These are phyloP conservation scores for Hymenopus coronatus DNA, from an alignment of 2,888 invertebrate genomes.

Conservation along the genomic window DNA sequence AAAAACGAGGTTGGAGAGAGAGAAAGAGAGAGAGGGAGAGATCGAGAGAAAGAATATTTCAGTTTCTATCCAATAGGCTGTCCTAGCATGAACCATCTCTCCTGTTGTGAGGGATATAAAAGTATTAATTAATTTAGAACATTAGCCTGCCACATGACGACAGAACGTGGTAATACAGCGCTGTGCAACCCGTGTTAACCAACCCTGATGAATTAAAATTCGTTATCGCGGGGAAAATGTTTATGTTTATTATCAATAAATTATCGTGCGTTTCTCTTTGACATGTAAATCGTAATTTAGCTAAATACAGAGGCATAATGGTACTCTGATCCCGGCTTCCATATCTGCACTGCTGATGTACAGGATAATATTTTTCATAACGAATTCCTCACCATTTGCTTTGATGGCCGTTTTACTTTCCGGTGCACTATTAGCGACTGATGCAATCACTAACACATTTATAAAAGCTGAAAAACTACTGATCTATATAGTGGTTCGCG, in stretches of 20 bases:
- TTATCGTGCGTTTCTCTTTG: background rate
- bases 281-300: background rate
- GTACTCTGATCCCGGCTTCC: background rate
- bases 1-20: background rate
- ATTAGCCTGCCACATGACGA: background rate
- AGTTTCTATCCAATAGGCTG: background rate
- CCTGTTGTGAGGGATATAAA: background rate
- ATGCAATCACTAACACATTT: no score
- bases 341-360: background rate
- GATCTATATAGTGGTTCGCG: no score
- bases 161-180: background rate
- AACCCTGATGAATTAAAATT: background rate
- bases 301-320: background rate
- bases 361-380: background rate
- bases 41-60: background rate
- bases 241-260: background rate
- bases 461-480: no score
- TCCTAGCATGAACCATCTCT: background rate
- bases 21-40: no score
- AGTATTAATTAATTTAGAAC: background rate
- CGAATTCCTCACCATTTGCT: background rate
- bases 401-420: background rate
- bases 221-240: background rate
- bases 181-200: background rate
- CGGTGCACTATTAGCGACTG: background rate